Evolutionary conservation across 1,140 invertebrate genomes (phyloP), one percentile per base, ranked within the genome.

Genomic region (Neodiprion fabricii): DNA sequence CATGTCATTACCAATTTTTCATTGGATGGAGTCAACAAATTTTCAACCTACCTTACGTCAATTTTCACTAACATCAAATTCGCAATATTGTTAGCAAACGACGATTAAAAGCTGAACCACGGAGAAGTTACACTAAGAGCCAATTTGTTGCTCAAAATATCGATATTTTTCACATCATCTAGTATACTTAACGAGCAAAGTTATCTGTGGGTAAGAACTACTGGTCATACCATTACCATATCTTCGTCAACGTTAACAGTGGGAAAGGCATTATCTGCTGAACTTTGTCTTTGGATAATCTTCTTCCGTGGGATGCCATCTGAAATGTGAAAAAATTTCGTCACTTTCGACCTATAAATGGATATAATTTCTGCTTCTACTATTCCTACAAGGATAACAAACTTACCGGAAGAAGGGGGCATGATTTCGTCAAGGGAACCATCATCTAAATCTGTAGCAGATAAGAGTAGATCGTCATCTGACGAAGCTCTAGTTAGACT

Each of bases 391-490:
- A 74, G 72, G 48, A 67, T 49, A 17, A 74, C 48, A 40, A 72
- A 78, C 79, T 84, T 75, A 88, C 87, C 87, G 66, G 86, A 83
- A 49, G 86, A 86, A 10, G 87, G 84, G 69, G 83, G 83, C 23
- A 88, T 79, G 72, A 90, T 83, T 87, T 93, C 92, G 80, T 94
- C 92, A 8, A 92, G 89, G 77, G 92, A 93, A 48, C 91, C 91
- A 78, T 92, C 92, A 79, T 95, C 95, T 72, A 93, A 89, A 85
- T 94, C 93, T 7, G 92, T 91, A 48, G 91, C 90, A 1, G 92
- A 93, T 71, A 94, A 91, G 75, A 96, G 90, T 78, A 93, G 85
- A 83, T 97, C 96, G 83, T 96, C 95, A 87, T 97, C 96, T 7
- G 95, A 96, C 70, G 94, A 94, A 17, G 94, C 92, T 75, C 95